Evolutionary conservation across 2,888 invertebrate genomes (phyloP).

Genomic region (Taenaris catops): DNA sequence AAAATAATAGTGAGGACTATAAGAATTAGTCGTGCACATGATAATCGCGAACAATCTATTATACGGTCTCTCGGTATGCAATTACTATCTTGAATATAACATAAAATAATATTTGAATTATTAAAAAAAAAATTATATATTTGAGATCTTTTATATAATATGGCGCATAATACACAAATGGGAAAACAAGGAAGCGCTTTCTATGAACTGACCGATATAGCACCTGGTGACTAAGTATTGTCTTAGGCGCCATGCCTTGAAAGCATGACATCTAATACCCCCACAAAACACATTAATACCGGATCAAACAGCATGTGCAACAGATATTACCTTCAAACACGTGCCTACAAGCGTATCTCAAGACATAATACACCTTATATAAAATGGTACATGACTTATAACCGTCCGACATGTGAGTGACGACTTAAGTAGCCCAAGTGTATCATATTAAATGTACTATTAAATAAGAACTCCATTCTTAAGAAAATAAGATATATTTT

Average conservation of each 20-base stretch:
- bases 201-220: constrained; percentile 23
- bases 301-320: constrained; percentile 70
- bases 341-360: constrained; percentile 33
- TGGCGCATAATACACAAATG: not conserved
- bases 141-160: no score
- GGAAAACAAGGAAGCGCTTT: constrained; percentile 18
- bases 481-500: constrained; percentile 14
- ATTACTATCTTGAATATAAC: no score
- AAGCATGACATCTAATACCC: constrained; percentile 65
- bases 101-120: no score
- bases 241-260: constrained; percentile 54
- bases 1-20: no score
- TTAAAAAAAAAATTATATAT: no score
- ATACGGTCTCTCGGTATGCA: no score
- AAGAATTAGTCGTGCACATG: no score
- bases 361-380: constrained; percentile 27
- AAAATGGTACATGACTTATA: constrained; percentile 14
- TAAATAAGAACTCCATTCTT: constrained; percentile 6
- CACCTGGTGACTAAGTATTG: constrained; percentile 35
- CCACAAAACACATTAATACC: constrained; percentile 67
- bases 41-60: no score
- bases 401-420: constrained; percentile 10
- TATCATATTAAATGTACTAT: constrained; percentile 10
- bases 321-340: constrained; percentile 59
- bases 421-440: constrained; percentile 13